Evolutionary conservation across 2,888 invertebrate species (phyloP).

Genomic region (Pyralis farinalis): DNA sequence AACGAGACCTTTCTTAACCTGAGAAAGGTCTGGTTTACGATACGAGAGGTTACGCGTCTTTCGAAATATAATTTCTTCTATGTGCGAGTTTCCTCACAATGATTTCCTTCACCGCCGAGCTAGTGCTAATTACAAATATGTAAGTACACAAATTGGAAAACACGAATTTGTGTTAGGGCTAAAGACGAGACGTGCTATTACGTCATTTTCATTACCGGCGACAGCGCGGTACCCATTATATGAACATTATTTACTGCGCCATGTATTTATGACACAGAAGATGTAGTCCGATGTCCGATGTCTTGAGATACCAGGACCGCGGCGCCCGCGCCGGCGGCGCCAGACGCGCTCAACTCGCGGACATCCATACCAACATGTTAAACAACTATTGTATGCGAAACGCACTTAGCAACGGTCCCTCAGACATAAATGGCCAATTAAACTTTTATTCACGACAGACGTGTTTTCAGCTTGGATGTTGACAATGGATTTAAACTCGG

Average conservation of each 20-base stretch:
- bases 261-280: not conserved
- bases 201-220: too few relatives aligned
- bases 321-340: conserved; percentile 51
- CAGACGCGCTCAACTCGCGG: conserved; percentile 21
- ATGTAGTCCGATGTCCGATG: conserved; percentile 25
- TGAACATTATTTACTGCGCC: not conserved
- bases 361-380: conserved; percentile 44
- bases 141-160: too few relatives aligned
- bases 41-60: too few relatives aligned
- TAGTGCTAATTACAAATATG: too few relatives aligned
- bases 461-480: not conserved
- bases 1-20: too few relatives aligned
- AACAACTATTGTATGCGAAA: conserved; percentile 51
- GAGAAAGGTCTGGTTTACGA: too few relatives aligned
- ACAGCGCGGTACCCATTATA: not conserved
- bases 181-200: too few relatives aligned
- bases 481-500: too few relatives aligned
- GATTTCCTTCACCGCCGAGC: too few relatives aligned
- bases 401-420: conserved; percentile 27
- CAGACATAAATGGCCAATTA: conserved; percentile 39
- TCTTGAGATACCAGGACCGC: conserved; percentile 45
- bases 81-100: too few relatives aligned
- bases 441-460: conserved; percentile 14
- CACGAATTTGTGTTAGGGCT: too few relatives aligned
- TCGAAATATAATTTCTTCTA: too few relatives aligned